Evolutionary conservation across 2,113 vertebrate genomes (phyloP), one percentile per base, ranked within the genome.

Genomic region (Labeo catla): DNA sequence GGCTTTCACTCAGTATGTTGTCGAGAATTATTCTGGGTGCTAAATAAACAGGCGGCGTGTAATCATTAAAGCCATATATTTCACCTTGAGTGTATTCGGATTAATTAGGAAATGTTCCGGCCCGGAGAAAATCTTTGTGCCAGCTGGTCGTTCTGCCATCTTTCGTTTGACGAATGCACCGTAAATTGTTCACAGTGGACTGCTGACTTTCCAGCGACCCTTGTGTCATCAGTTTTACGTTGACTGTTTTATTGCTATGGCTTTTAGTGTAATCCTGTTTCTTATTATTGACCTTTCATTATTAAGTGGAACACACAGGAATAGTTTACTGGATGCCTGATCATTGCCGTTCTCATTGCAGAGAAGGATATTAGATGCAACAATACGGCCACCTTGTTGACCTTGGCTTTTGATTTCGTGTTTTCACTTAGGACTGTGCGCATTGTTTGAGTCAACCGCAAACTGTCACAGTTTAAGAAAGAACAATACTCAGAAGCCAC

Each of bases 91-190:
- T 87, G 65, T 78, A 83, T 79, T 83, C 45, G 0, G 66, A 84
- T 86, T 88, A 87, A 91, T 89, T 89, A 87, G 65, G 68, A 82
- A 81, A 76, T 80, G 85, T 76, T 74, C 76, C 52, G 12, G 77
- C 72, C 19, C 84, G 76, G 70, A 34, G 47, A 59, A 81, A 78
- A 11, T 39, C n/a, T 36, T 74, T 63, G 47, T 86, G 81, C 63
- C 83, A 88, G 87, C 87, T 85, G 85, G 77, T 86, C 72, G 45
- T 76, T 66, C 57, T 28, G 34, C 74, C 9, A 43, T 85, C 74
- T 66, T 52, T 36, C 5, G 16, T 39, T 57, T 90, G 84, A 89
- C 83, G 68, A 85, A 84, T 73, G 73, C 65, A 65, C 68, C 65
- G 78, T 90, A 87, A 90, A 90, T 88, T 66, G 77, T 83, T 86